These are phyloP conservation scores for Artemisiospiza belli DNA, from an alignment of 2,113 vertebrate species.

Conservation along the genomic window DNA sequence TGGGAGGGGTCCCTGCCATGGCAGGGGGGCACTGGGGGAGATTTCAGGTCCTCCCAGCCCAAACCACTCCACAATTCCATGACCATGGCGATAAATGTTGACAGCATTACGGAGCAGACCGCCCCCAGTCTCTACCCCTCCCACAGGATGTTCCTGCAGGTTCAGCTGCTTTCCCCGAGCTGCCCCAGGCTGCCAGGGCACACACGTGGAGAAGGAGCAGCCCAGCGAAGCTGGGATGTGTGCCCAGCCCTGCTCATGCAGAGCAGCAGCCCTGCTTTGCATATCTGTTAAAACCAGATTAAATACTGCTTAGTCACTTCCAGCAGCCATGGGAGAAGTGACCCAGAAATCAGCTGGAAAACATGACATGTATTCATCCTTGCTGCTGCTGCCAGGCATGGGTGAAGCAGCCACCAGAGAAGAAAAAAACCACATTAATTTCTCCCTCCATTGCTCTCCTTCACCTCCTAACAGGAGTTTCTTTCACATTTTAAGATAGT, in stretches of 20 bases:
- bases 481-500: not conserved
- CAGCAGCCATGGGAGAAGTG: conserved; percentile 11
- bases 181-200: not conserved
- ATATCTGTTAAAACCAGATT: not conserved
- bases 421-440: not conserved
- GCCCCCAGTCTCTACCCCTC: accelerated
- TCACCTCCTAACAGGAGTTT: not conserved
- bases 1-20: not conserved
- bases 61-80: not conserved
- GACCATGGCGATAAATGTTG: no score
- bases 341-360: conserved; percentile 35
- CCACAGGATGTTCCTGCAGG: accelerated
- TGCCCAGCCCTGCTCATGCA: not conserved
- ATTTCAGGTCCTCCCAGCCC: accelerated
- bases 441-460: not conserved
- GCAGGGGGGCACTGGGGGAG: accelerated
- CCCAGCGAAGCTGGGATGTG: not conserved
- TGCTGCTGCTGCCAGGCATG: not conserved
- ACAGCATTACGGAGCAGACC: not conserved
- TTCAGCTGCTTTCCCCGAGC: accelerated
- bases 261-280: not conserved
- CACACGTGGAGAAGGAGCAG: not conserved
- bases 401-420: not conserved
- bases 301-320: conserved; percentile 29
- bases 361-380: not conserved